Percentiles rank a stretch among this genome's conserved stretches.
Evolutionary conservation across 2,888 invertebrate species (phyloP).

Genomic region (Meteorus colon): DNA sequence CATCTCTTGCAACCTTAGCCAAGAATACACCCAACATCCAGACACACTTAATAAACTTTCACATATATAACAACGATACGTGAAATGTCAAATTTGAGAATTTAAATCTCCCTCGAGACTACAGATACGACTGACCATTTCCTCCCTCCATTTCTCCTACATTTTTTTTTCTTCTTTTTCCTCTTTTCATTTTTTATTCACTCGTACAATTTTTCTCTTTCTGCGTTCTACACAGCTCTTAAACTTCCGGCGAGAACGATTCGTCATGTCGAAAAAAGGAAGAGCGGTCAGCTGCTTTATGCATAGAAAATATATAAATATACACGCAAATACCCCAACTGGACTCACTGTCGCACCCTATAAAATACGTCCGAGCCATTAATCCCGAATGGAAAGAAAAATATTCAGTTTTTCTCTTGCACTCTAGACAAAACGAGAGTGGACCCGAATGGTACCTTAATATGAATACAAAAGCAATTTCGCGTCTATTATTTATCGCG

Average conservation of each 20-base stretch:
- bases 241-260: conserved; percentile 66
- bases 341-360: conserved; percentile 58
- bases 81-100: conserved; percentile 58
- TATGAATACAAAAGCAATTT: conserved; percentile 72
- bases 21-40: background rate
- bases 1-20: conserved; percentile 5
- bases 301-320: conserved; percentile 40
- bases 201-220: background rate
- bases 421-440: conserved; percentile 57
- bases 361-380: conserved; percentile 73
- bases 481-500: conserved; percentile 69
- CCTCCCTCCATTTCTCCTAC: background rate
- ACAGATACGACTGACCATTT: conserved; percentile 35
- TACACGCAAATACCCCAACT: conserved; percentile 15
- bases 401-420: conserved; percentile 61
- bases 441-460: conserved; percentile 59
- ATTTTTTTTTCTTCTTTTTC: background rate
- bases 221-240: conserved; percentile 63
- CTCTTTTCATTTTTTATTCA: too few relatives aligned
- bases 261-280: conserved; percentile 63
- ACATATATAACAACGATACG: conserved; percentile 40
- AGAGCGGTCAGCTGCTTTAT: conserved; percentile 65
- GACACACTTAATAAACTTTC: conserved; percentile 10
- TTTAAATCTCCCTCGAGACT: conserved; percentile 66
- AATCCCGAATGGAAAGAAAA: conserved; percentile 72